Conservation (phyloP, 2,113 vertebrate species). For the Barnardius zonarius region DNA sequence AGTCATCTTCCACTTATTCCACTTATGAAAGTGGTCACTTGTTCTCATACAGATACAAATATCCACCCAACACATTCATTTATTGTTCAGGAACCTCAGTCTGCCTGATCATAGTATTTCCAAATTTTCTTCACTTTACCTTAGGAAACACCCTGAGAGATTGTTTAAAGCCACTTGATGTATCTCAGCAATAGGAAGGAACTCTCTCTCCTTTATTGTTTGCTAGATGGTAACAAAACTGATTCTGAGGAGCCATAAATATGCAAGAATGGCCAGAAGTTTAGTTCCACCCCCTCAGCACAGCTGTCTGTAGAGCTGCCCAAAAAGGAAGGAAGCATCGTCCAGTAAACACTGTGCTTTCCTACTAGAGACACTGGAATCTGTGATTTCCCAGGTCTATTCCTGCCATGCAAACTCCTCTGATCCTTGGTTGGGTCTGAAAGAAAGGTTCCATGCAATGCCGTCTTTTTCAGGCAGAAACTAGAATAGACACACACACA, state of each 20-base stretch:
- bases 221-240: neutral
- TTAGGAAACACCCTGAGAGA: neutral
- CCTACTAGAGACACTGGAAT: constrained; percentile 9
- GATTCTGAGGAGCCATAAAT: neutral
- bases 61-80: neutral
- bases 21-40: neutral
- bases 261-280: neutral
- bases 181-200: neutral
- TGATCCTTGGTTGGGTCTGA: neutral
- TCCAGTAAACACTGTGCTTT: constrained; percentile 25
- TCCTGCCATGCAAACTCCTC: neutral
- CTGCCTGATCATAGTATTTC: neutral
- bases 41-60: neutral
- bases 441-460: neutral
- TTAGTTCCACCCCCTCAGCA: constrained; percentile 45
- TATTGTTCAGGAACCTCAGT: neutral
- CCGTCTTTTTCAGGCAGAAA: neutral
- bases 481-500: neutral
- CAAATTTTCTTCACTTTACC: neutral
- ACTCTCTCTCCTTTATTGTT: neutral
- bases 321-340: constrained; percentile 30
- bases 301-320: constrained; percentile 55
- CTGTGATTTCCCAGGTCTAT: neutral
- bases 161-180: neutral
- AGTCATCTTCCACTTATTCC: constrained; percentile 3